phyloP scores from a whole-genome alignment of 2,888 invertebrate genomes.

The Unio pictorum region DNA sequence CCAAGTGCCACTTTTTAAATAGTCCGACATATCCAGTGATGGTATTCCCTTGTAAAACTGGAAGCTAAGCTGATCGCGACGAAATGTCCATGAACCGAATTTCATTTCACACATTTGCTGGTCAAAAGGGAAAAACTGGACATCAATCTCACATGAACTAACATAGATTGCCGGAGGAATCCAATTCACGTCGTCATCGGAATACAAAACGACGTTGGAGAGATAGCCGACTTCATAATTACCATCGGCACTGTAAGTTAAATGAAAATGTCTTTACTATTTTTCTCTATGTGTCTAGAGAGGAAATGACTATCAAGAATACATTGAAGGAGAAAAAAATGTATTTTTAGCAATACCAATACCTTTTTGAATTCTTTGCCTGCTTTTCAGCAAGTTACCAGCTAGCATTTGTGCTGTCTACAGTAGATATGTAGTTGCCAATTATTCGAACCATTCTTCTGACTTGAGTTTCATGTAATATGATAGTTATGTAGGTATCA shows the following conservation, averaged over 20 bases:
- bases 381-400: too few relatives aligned
- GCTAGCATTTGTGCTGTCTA: too few relatives aligned
- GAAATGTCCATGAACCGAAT: conserved; percentile 81
- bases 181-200: conserved; percentile 96
- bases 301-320: background rate
- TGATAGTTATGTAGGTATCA: too few relatives aligned
- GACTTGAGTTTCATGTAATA: too few relatives aligned
- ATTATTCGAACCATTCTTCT: too few relatives aligned
- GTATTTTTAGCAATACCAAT: background rate
- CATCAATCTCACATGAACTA: conserved; percentile 99
- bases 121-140: conserved; percentile 97
- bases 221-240: conserved; percentile 99
- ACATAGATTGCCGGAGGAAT: conserved; percentile 99
- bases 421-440: too few relatives aligned
- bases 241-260: conserved; percentile 90
- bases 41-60: conserved; percentile 62
- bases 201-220: conserved; percentile 97
- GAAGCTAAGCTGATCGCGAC: conserved; percentile 66
- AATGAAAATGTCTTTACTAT: too few relatives aligned
- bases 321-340: background rate
- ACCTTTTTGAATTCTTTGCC: too few relatives aligned
- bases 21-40: conserved; percentile 69
- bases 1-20: conserved; percentile 71
- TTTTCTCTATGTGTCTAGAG: too few relatives aligned
- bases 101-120: conserved; percentile 99